Base-by-base conservation (phyloP, 2,888 invertebrate genomes). In the Sepiola atlantica region DNA sequence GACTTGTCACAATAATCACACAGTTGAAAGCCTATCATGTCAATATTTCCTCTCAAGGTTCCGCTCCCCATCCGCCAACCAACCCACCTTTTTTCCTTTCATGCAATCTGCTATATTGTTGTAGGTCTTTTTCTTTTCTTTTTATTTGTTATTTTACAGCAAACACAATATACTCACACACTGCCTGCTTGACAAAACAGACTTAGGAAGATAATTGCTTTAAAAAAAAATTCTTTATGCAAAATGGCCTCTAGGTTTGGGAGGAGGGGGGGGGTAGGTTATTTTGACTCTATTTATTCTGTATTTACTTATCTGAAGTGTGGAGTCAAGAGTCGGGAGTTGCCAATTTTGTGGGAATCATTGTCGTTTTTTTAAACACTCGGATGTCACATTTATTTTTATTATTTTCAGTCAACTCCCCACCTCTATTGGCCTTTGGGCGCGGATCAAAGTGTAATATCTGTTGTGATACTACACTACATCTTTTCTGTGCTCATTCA, bases 1-100 rank as follows among this genome's bases (percentile, higher is more conserved):
- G n/a, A 77, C 77, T 77, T 77, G 77, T 77, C 77, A 77, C n/a
- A 77, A n/a, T 77, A 77, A 77, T 77, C 77, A 77, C 77, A 77
- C 77, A 32, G 32, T 21, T n/a, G 77, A 77, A 77, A 77, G 77
- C 77, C 77, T 77, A 77, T 77, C 77, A 77, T 77, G 77, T 77
- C 77, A 77, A 77, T 77, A 77, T 77, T 77, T 77, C 77, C 77
- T 77, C 77, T 77, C 77, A n/a, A 77, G n/a, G 77, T 32, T 32
- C 77, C 32, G 77, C 77, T 32, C 77, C n/a, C 77, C n/a, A 16
- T 32, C 77, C 10, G 12, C 16, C 18, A 10, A 0, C 45, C 77
- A 14, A 28, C n/a, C n/a, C 8, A 14, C n/a, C 14, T 32, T 77
- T 77, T 77, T n/a, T 77, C 77, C 77, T 77, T n/a, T 32, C 14